These are phyloP conservation scores for Charanyca ferruginea DNA, from an alignment of 2,888 invertebrate species.

Conservation along the genomic window DNA sequence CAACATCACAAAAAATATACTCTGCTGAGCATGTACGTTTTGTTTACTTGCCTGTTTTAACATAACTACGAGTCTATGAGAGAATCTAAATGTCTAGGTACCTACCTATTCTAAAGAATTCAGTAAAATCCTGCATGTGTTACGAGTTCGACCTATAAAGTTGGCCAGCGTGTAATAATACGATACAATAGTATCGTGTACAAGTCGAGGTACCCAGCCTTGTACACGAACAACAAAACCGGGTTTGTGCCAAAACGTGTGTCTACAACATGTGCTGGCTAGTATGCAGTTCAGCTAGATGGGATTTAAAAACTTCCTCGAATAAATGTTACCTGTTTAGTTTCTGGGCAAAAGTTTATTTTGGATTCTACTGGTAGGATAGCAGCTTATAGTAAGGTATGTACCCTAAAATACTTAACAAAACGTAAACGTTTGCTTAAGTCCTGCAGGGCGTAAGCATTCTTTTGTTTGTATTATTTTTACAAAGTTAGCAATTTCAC, in stretches of 20 bases:
- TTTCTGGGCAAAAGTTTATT: neutral
- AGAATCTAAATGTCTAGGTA: conserved; percentile 4
- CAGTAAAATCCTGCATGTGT: conserved; percentile 31
- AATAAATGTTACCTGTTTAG: conserved; percentile 4
- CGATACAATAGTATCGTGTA: conserved; percentile 5
- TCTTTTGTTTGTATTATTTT: neutral
- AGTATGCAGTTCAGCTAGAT: neutral
- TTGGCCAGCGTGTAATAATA: conserved; percentile 32
- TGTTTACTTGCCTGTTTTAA: no score
- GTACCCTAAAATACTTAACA: neutral
- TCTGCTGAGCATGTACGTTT: no score
- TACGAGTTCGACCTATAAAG: conserved; percentile 26
- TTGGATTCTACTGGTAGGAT: neutral
- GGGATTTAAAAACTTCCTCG: conserved; percentile 13
- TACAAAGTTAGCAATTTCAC: neutral
- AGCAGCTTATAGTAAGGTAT: neutral
- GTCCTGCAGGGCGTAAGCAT: no score
- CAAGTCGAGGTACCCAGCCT: conserved; percentile 2
- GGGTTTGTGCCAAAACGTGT: conserved; percentile 32
- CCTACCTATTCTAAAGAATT: conserved; percentile 6
- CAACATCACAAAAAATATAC: no score
- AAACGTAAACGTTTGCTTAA: neutral
- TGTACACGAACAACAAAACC: conserved; percentile 27
- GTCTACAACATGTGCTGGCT: conserved; percentile 14
- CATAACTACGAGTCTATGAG: no score